Evolutionary conservation across 2,113 vertebrate genomes (phyloP).

Genomic region (Bettongia penicillata): DNA sequence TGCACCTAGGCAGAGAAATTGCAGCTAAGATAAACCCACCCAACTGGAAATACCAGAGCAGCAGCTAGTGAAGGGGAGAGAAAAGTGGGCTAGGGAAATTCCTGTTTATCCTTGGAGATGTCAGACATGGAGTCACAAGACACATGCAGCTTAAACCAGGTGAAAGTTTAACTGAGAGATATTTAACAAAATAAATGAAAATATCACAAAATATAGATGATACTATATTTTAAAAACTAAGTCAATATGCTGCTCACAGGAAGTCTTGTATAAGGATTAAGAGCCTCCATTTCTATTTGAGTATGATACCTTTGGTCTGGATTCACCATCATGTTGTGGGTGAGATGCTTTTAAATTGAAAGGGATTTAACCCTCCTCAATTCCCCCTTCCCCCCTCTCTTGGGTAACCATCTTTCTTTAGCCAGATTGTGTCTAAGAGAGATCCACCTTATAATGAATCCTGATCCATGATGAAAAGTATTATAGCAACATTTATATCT

Average conservation of each 20-base stretch:
- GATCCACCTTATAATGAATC: conserved; percentile 34
- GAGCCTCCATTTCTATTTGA: neutral
- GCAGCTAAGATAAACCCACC: neutral
- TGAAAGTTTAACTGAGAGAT: neutral
- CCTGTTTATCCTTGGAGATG: neutral
- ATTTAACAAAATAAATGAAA: neutral
- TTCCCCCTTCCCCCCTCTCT: neutral
- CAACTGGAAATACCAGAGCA: neutral
- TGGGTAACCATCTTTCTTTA: neutral
- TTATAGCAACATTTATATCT: conserved; percentile 31
- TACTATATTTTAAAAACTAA: neutral
- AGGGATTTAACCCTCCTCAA: neutral
- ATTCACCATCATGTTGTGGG: neutral
- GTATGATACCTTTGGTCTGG: neutral
- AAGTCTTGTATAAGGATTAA: neutral
- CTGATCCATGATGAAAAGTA: conserved; percentile 12
- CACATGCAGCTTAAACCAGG: neutral
- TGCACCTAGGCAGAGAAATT: conserved; percentile 1
- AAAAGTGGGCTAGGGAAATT: neutral
- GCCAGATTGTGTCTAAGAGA: neutral
- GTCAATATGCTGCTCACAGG: neutral
- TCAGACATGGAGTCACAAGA: neutral
- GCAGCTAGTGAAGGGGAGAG: neutral
- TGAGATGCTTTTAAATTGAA: neutral
- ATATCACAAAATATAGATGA: neutral